phyloP scores from a whole-genome alignment of 2,113 vertebrate genomes.

The Erythrolamprus reginae region DNA sequence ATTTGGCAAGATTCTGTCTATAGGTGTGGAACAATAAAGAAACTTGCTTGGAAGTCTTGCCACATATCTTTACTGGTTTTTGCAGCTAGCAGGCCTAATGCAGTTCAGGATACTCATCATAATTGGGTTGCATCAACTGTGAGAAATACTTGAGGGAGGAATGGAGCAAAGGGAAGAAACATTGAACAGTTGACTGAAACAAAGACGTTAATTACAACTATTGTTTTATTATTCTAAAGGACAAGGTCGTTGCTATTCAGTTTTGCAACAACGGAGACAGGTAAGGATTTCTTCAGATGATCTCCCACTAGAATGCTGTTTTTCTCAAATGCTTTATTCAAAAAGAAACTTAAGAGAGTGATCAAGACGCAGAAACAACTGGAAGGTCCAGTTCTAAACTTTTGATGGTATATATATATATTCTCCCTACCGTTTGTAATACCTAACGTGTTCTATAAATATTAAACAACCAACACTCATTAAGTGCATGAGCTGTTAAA shows the following conservation, averaged over 20 bases:
- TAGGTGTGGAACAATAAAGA: background rate
- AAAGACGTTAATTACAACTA: background rate
- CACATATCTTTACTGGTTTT: background rate
- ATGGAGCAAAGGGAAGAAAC: no score
- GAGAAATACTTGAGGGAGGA: background rate
- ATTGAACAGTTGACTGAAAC: background rate
- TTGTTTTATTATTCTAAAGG: constrained; percentile 66
- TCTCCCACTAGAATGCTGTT: background rate
- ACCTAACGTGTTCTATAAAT: background rate
- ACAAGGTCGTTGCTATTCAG: constrained; percentile 95
- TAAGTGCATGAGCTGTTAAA: background rate
- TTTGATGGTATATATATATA: background rate
- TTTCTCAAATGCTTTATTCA: background rate
- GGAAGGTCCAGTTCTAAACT: background rate
- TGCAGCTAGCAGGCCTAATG: background rate
- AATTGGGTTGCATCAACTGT: background rate
- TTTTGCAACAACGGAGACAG: constrained; percentile 95
- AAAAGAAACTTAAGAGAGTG: background rate
- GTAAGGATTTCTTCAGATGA: constrained; percentile 66
- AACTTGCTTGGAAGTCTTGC: background rate
- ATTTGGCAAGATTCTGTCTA: background rate
- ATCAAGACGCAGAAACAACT: background rate
- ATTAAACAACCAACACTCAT: background rate
- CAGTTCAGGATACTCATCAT: background rate
- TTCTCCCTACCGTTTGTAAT: background rate